A percentile compares a stretch with the other conserved stretches of the same genome.
These are phyloP conservation scores for Terebella lapidaria DNA, from an alignment of 2,888 invertebrate genomes.

Conservation along the genomic window DNA sequence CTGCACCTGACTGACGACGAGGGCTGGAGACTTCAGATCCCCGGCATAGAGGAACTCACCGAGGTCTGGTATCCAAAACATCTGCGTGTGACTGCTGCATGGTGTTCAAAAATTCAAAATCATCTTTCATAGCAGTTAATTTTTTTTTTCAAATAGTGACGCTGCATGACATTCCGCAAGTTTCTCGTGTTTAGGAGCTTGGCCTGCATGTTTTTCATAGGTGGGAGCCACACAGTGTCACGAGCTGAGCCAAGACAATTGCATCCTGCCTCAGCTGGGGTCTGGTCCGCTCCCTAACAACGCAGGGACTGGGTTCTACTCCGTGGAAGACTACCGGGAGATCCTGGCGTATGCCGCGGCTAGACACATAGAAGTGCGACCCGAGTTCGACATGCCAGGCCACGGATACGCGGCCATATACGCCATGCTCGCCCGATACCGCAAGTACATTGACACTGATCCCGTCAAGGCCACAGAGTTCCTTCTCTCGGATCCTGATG, in stretches of 20 bases:
- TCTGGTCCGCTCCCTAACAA: conserved; percentile 30
- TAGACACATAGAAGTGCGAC: conserved; percentile 30
- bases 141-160: too few relatives aligned
- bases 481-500: conserved; percentile 30
- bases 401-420: not conserved
- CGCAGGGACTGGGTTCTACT: conserved; percentile 37
- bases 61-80: conserved; percentile 28
- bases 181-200: too few relatives aligned
- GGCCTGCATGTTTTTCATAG: too few relatives aligned
- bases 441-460: not conserved
- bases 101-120: too few relatives aligned
- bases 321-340: conserved; percentile 35
- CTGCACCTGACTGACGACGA: conserved; percentile 49
- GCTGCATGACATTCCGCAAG: too few relatives aligned
- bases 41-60: conserved; percentile 43
- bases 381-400: not conserved
- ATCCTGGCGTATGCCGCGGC: conserved; percentile 36
- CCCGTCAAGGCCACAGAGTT: conserved; percentile 16
- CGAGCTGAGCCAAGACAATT: conserved; percentile 30
- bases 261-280: conserved; percentile 41
- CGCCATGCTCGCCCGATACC: not conserved
- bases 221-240: conserved; percentile 38
- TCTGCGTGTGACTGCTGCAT: too few relatives aligned
- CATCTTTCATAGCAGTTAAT: too few relatives aligned
- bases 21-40: conserved; percentile 47